A percentile compares a stretch with the other conserved stretches of the same genome.
phyloP scores from a whole-genome alignment of 2,797 vertebrate species.

The Anolis apletophallus region DNA sequence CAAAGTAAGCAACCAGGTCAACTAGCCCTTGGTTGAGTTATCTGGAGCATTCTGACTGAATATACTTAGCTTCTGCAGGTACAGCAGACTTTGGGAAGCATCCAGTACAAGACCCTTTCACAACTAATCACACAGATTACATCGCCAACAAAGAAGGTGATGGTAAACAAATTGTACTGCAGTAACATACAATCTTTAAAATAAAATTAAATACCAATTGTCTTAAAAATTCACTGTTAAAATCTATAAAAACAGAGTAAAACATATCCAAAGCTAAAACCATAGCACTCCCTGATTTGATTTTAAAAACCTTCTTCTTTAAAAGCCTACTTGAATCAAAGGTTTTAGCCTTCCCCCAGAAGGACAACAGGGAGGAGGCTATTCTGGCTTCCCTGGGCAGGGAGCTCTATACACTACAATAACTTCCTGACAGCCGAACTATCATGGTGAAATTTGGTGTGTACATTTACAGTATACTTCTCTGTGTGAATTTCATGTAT shows the following conservation, averaged over 20 bases:
- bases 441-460: constrained; percentile 6
- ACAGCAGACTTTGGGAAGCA: not conserved
- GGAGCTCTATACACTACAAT: not conserved
- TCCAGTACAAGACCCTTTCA: not conserved
- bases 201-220: too few relatives aligned
- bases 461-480: not conserved
- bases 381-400: too few relatives aligned
- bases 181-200: too few relatives aligned
- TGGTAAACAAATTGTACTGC: not conserved
- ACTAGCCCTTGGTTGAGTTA: not conserved
- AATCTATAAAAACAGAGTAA: too few relatives aligned
- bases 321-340: too few relatives aligned
- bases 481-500: not conserved
- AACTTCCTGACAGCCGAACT: not conserved
- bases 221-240: too few relatives aligned
- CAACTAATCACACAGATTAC: not conserved
- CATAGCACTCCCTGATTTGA: too few relatives aligned
- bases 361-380: too few relatives aligned
- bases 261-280: too few relatives aligned
- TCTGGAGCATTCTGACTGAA: not conserved
- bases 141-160: not conserved
- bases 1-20: constrained; percentile 31
- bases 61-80: not conserved
- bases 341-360: too few relatives aligned
- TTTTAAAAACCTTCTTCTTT: too few relatives aligned